Evolutionary conservation across 2,888 invertebrate species (phyloP).

Genomic region (Mythimna loreyi): DNA sequence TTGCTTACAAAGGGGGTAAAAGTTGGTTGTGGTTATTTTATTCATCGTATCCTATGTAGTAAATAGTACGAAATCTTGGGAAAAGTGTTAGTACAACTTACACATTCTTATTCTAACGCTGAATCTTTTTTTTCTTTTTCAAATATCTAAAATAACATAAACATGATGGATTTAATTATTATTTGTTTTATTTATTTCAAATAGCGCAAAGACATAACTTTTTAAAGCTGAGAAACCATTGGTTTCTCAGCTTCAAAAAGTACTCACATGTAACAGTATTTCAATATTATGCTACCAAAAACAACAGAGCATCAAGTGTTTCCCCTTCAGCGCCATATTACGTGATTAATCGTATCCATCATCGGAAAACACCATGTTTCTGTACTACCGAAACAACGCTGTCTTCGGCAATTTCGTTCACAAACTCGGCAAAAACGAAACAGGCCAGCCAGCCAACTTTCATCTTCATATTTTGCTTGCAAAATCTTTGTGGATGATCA

Average conservation of each 20-base stretch:
- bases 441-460: conserved; percentile 70
- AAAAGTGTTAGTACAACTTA: no score
- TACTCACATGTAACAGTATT: conserved; percentile 6
- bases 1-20: no score
- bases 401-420: conserved; percentile 70
- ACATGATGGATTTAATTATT: no score
- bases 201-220: no score
- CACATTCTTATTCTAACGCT: no score
- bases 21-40: no score
- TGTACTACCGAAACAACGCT: conserved; percentile 58
- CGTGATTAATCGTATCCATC: conserved; percentile 69
- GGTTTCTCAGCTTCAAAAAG: background rate
- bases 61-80: no score
- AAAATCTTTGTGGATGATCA: conserved; percentile 70
- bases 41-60: no score
- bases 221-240: background rate
- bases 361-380: conserved; percentile 62
- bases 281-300: conserved; percentile 38
- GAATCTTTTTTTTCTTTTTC: no score
- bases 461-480: conserved; percentile 75
- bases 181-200: no score
- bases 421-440: conserved; percentile 71
- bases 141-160: no score
- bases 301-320: conserved; percentile 51
- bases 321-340: conserved; percentile 63